These are phyloP conservation scores for Ephydatia muelleri DNA, from an alignment of 37 sponge, comb jelly and placozoan genomes.

Conservation along the genomic window DNA sequence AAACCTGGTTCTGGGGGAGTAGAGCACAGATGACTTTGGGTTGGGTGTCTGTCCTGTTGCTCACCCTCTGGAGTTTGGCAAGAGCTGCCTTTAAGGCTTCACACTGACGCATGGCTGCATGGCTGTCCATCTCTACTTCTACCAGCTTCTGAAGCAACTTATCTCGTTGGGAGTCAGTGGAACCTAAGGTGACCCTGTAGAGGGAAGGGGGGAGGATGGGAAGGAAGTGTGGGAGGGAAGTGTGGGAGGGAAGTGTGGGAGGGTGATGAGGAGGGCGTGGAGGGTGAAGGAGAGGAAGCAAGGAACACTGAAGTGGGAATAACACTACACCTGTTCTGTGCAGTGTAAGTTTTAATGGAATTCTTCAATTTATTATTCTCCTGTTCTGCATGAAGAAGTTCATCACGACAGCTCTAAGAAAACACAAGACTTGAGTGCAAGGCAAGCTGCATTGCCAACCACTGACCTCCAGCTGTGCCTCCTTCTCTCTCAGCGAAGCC, in stretches of 20 bases:
- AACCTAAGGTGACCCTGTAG: not conserved
- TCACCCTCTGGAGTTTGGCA: slow-evolving; percentile 56
- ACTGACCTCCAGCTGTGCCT: slow-evolving; percentile 39
- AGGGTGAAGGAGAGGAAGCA: not conserved
- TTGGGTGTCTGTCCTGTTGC: not conserved
- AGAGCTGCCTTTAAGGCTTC: slow-evolving; percentile 40
- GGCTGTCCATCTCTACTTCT: slow-evolving; percentile 68
- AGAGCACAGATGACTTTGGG: not conserved
- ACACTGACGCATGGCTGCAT: slow-evolving; percentile 35
- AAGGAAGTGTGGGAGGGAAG: not conserved
- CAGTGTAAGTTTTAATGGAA: not conserved
- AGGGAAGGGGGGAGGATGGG: not conserved
- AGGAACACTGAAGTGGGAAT: not conserved
- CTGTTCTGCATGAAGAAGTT: slow-evolving; percentile 46
- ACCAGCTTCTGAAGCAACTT: slow-evolving; percentile 48
- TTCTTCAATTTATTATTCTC: slow-evolving; percentile 34
- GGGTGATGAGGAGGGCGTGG: not conserved
- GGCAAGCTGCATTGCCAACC: not conserved
- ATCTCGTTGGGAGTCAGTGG: slow-evolving; percentile 39
- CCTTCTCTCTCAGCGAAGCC: slow-evolving; percentile 42
- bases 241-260: not conserved
- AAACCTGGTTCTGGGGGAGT: not conserved
- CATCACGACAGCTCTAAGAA: slow-evolving; percentile 25
- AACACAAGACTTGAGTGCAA: not conserved
- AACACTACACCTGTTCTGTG: not conserved